Base-by-base conservation (phyloP, 30 jellyfish, hydroid and myxozoan species). In the Cassiopea andromeda region DNA sequence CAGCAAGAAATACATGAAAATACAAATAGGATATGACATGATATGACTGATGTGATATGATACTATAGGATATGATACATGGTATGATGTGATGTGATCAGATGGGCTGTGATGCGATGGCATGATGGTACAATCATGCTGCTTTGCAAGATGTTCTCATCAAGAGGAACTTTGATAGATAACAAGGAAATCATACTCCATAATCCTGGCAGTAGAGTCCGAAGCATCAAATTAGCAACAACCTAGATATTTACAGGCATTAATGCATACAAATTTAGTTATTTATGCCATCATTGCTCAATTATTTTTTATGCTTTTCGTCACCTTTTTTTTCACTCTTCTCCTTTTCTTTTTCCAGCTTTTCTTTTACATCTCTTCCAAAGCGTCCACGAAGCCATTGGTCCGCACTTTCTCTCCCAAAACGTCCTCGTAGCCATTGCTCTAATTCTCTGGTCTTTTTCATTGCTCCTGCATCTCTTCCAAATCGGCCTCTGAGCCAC, bases 371-470 rank as follows among this genome's bases (percentile, higher is more conserved):
- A 13, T 78, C 89, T 18, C 83, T 80, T 45, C 88, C 88, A 58
- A 77, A 82, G 60, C 94, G 74, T 8, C 97, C 93, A 2, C 93
- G 57, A 13, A 92, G 84, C 95, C 94, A 92, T 68, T 92, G 98
- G 48, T 81, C 86, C 12, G 38, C 81, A 18, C 14, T 81, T 46
- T 78, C 80, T 43, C 75, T 79, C 50, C 97, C 97, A 58, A 90
- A 90, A 6, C 93, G 75, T 54, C 97, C 97, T 50, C 93, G 48
- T 54, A 90, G 87, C 93, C 93, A 90, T 70, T 90, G 97, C 49
- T 78, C 91, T n/a, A n/a, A n/a, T n/a, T n/a, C n/a, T n/a, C n/a
- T n/a, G n/a, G n/a, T n/a, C n/a, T n/a, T n/a, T n/a, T n/a, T n/a
- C n/a, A n/a, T n/a, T n/a, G n/a, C n/a, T 4, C 79, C 95, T 44